phyloP scores from a whole-genome alignment of 1,140 invertebrate genomes.

The Formica exsecta region DNA sequence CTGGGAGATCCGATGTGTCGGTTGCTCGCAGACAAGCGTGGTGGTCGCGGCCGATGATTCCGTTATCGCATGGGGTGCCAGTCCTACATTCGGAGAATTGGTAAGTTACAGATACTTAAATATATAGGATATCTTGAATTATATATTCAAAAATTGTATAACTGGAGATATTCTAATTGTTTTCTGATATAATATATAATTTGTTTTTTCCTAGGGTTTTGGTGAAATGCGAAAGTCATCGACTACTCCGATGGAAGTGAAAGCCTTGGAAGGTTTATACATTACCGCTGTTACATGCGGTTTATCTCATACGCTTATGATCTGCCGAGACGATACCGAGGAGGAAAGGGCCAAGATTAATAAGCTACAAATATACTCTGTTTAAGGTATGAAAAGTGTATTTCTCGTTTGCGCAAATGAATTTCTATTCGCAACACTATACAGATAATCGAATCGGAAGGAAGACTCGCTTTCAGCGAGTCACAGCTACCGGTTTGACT shows the following conservation, averaged over 20 bases:
- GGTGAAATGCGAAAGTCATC: conserved; percentile 96
- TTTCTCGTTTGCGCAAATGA: conserved; percentile 24
- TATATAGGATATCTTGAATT: background rate
- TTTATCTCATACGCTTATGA: conserved; percentile 93
- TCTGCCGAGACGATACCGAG: conserved; percentile 89
- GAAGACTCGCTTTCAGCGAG: conserved; percentile 45
- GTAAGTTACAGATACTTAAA: conserved; percentile 85
- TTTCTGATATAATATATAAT: conserved; percentile 2
- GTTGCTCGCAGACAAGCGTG: conserved; percentile 93
- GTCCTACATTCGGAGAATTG: conserved; percentile 96
- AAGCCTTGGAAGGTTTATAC: conserved; percentile 93
- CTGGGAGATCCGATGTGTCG: conserved; percentile 95
- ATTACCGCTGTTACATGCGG: conserved; percentile 94
- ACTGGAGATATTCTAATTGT: background rate
- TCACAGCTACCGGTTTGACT: conserved; percentile 12
- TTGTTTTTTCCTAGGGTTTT: conserved; percentile 89
- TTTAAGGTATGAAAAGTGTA: conserved; percentile 78
- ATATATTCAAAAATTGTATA: conserved; percentile 2
- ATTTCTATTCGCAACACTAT: conserved; percentile 25
- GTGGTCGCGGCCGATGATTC: conserved; percentile 96
- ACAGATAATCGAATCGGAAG: conserved; percentile 16
- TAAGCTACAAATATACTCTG: conserved; percentile 88
- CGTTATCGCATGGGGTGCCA: conserved; percentile 96
- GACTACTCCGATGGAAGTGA: conserved; percentile 95
- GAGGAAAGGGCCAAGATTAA: conserved; percentile 89